A percentile compares a stretch with the other conserved stretches of the same genome.
Conservation (phyloP, 35 echinoderm and acorn worm genomes). For the Ptychodera flava region DNA sequence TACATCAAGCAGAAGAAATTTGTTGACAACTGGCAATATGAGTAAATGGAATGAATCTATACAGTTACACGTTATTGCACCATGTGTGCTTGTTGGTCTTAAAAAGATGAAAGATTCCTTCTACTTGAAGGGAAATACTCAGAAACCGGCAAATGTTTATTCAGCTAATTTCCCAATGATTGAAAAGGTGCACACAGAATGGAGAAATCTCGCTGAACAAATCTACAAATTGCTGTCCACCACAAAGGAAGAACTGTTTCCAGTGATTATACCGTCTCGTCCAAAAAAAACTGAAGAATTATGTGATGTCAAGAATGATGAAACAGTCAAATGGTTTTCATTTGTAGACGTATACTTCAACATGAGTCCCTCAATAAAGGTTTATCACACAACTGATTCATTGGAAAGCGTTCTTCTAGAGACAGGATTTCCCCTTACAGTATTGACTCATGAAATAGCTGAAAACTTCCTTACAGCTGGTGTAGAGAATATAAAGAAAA, state of each 20-base stretch:
- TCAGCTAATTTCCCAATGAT: neutral
- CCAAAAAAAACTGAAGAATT: neutral
- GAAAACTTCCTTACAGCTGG: neutral
- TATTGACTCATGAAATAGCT: neutral
- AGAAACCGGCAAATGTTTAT: neutral
- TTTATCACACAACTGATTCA: neutral
- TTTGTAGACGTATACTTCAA: neutral
- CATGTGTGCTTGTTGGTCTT: conserved; percentile 11
- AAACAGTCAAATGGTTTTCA: neutral
- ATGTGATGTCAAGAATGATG: neutral
- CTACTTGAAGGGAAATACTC: neutral
- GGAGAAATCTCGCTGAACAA: neutral
- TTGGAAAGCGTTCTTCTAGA: neutral
- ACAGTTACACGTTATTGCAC: conserved; percentile 29
- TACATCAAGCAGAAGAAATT: conserved; percentile 44
- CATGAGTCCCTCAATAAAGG: neutral
- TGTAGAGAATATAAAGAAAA: neutral
- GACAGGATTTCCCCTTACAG: neutral
- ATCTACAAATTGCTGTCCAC: neutral
- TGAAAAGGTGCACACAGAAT: neutral
- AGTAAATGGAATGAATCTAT: conserved; percentile 56
- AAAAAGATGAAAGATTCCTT: neutral
- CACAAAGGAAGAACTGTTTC: neutral
- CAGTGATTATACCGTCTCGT: neutral
- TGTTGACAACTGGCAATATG: conserved; percentile 35